phyloP scores from a whole-genome alignment of 2,888 invertebrate genomes.

The Subacronicta megacephala region DNA sequence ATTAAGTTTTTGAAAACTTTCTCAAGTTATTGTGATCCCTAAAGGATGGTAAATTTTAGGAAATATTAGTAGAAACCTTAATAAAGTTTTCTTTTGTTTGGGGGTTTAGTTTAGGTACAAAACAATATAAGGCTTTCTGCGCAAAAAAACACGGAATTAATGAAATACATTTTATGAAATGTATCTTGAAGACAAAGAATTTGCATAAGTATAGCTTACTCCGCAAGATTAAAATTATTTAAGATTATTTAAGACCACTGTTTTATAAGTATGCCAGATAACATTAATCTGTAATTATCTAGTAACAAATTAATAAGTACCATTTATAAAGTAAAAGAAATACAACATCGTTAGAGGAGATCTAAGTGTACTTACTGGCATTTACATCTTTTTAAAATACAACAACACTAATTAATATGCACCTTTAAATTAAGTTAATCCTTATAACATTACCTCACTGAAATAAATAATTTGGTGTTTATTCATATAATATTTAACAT shows the following conservation, averaged over 20 bases:
- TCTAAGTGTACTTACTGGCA: slow-evolving; percentile 8
- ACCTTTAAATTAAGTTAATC: slow-evolving; percentile 36
- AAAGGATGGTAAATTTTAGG: neutral
- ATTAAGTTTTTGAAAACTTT: slow-evolving; percentile 28
- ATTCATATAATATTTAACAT: slow-evolving; percentile 16
- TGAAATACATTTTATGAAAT: neutral
- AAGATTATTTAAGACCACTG: no score
- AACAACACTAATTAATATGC: slow-evolving; percentile 35
- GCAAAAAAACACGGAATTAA: no score
- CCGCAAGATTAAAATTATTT: no score
- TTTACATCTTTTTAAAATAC: slow-evolving; percentile 27
- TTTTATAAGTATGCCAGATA: slow-evolving; percentile 3
- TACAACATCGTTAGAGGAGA: slow-evolving; percentile 7
- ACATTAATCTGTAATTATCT: slow-evolving; percentile 4
- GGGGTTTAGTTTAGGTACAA: no score
- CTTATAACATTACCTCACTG: slow-evolving; percentile 15
- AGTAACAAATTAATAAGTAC: slow-evolving; percentile 39
- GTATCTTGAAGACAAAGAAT: no score
- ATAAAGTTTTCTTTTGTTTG: neutral
- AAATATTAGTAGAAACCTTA: neutral
- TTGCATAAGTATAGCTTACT: no score
- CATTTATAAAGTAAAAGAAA: slow-evolving; percentile 15
- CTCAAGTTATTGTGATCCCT: slow-evolving; percentile 13
- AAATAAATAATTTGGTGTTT: slow-evolving; percentile 24
- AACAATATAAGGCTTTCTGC: no score